Evolutionary conservation across 2,797 vertebrate genomes (phyloP), one percentile per base, ranked within the genome.

Genomic region (Aselliscus stoliczkanus): DNA sequence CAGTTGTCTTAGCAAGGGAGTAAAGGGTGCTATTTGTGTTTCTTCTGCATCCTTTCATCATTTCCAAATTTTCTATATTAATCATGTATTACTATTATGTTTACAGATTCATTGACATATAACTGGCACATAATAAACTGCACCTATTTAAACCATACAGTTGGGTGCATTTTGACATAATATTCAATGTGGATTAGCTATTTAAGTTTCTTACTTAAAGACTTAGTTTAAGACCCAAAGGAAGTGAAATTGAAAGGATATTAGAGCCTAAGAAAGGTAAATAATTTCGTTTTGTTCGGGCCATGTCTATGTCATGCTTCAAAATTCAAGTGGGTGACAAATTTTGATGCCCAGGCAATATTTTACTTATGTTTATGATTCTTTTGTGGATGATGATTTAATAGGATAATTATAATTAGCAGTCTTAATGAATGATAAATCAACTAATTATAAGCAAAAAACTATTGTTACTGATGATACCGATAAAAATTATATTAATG

Each of bases 401-500:
- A 60, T 64, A 97, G 56, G 70, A 44, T 82, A 75, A 54, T 95
- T 75, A 65, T 58, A 72, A 97, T 88, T 95, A 91, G 34, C 47
- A 88, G 62, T 56, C 29, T 88, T 87, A 87, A 82, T 93, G 44
- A 90, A 86, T 92, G 39, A 75, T 77, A 95, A 76, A 87, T 95
- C 79, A 93, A 64, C 60, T 93, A 90, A 94, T 95, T 96, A 92
- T 1, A 89, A 60, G 80, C 7, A 88, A 96, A 87, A 76, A 56
- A 73, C 29, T 82, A 72, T 93, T 95, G 67, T 94, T 92, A 58
- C 64, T 92, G 64, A 52, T 93, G 34, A 92, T 54, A 60, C n/a
- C 85, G 39, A 34, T 58, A 60, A 94, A 93, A 80, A 82, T 94
- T 87, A 81, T 88, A 83, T 87, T 84, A 97, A 65, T 90, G 58